Conservation (phyloP, 2,113 vertebrate species). For the Pogonocichla stellata region DNA sequence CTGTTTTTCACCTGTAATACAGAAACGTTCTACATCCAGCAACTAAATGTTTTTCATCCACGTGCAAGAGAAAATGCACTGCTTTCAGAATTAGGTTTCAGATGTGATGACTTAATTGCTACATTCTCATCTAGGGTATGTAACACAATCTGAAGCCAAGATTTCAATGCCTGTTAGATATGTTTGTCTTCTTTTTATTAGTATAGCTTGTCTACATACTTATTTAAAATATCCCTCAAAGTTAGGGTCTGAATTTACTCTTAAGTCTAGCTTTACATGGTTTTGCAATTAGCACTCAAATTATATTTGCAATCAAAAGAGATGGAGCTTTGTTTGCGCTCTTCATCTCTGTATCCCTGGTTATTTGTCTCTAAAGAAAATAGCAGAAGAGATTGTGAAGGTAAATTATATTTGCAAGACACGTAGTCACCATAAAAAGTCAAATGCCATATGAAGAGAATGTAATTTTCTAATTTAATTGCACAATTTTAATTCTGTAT, state of each 20-base stretch:
- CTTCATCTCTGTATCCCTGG: not conserved
- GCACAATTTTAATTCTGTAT: not conserved
- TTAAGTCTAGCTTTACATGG: not conserved
- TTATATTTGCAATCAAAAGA: not conserved
- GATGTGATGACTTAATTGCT: not conserved
- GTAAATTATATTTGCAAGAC: not conserved
- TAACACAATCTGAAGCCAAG: conserved; percentile 9
- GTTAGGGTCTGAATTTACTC: not conserved
- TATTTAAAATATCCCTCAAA: conserved; percentile 9
- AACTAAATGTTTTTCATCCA: not conserved
- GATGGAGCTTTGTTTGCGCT: not conserved
- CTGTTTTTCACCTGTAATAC: not conserved
- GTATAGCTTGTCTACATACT: not conserved
- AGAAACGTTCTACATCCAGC: not conserved
- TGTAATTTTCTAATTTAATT: not conserved
- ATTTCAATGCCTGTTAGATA: conserved; percentile 2
- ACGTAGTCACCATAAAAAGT: not conserved
- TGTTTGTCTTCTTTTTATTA: conserved; percentile 20
- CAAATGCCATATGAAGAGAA: not conserved
- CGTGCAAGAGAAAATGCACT: not conserved
- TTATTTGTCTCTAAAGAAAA: not conserved
- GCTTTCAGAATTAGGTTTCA: not conserved
- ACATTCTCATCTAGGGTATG: conserved; percentile 53
- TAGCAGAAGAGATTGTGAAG: not conserved
- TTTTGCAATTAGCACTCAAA: not conserved